phyloP scores from a whole-genome alignment of 2,797 vertebrate genomes.

The Tolypeutes matacus region DNA sequence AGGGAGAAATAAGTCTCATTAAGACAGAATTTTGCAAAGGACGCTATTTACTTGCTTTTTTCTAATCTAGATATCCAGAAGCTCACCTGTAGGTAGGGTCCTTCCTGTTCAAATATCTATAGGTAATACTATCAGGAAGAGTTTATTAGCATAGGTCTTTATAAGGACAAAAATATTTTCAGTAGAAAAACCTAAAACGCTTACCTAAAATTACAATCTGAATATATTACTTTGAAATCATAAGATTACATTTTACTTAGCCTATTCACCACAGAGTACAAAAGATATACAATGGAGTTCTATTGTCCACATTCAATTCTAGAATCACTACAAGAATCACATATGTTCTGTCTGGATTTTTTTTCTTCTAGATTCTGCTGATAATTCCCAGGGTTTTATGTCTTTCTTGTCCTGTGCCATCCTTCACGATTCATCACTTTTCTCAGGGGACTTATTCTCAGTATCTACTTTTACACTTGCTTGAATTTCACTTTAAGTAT shows the following conservation, averaged over 20 bases:
- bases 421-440: conserved; percentile 11
- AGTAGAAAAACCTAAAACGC: conserved; percentile 22
- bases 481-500: conserved; percentile 14
- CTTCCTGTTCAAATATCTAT: background rate
- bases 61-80: background rate
- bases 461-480: background rate
- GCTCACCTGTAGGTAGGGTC: background rate
- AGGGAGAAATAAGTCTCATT: background rate
- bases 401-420: background rate
- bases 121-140: background rate
- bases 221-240: background rate
- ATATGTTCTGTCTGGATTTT: background rate
- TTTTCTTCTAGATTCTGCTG: background rate
- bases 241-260: background rate
- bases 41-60: background rate
- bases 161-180: background rate
- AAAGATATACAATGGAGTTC: background rate
- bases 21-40: conserved; percentile 21
- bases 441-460: background rate
- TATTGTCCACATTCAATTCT: background rate
- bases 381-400: background rate
- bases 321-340: background rate
- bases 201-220: conserved; percentile 7
- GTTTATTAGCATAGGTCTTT: background rate
- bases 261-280: conserved; percentile 2